phyloP scores from a whole-genome alignment of 2,888 invertebrate genomes.

The Apotomis turbidana region DNA sequence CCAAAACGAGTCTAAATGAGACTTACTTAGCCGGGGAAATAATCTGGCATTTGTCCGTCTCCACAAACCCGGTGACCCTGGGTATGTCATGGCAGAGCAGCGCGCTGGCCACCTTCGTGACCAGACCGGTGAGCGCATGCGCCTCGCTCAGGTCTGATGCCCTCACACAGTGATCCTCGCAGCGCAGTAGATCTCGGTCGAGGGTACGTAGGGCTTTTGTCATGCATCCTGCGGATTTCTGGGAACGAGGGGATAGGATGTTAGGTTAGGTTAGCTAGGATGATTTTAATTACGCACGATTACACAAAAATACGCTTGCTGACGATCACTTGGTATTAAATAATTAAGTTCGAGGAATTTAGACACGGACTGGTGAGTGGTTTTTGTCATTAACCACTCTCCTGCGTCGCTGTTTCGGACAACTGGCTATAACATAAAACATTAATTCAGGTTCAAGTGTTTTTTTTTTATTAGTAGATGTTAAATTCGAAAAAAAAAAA shows the following conservation, averaged over 20 bases:
- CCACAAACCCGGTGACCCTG: constrained; percentile 69
- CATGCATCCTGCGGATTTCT: constrained; percentile 72
- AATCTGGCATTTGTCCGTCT: constrained; percentile 67
- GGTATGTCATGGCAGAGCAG: constrained; percentile 69
- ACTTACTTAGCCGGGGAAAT: constrained; percentile 73
- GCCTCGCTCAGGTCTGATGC: constrained; percentile 74
- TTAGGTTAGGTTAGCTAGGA: no score
- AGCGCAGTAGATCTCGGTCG: constrained; percentile 57
- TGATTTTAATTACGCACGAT: no score
- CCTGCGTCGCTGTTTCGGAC: no score
- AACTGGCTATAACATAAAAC: no score
- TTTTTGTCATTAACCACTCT: no score
- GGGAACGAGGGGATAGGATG: constrained; percentile 38
- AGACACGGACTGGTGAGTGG: no score
- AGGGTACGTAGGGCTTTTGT: constrained; percentile 67
- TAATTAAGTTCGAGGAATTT: no score
- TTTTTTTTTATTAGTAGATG: no score
- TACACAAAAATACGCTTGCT: no score
- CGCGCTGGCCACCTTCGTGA: constrained; percentile 70
- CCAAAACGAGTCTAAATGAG: background rate
- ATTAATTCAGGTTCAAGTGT: no score
- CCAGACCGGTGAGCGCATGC: constrained; percentile 71
- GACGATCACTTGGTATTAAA: no score
- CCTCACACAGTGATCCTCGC: constrained; percentile 57
- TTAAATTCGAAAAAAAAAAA: no score